These are phyloP conservation scores for Gallinago media DNA, from an alignment of 2,113 vertebrate genomes.

Conservation along the genomic window DNA sequence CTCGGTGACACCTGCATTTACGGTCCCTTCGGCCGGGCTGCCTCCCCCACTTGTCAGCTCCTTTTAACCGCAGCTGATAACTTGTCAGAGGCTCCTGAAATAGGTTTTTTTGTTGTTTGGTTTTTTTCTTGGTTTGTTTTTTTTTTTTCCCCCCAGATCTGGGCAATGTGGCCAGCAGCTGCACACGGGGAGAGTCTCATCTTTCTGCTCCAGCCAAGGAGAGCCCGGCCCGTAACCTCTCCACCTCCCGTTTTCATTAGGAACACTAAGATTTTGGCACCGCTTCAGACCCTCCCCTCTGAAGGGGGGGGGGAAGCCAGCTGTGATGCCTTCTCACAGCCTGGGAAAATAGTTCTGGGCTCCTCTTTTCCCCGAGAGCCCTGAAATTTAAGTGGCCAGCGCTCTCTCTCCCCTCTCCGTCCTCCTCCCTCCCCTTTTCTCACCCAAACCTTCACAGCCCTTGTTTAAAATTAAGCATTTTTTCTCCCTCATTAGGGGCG, in stretches of 20 bases:
- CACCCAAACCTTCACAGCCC: neutral
- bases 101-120: too few relatives aligned
- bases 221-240: slow-evolving; percentile 41
- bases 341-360: slow-evolving; percentile 83
- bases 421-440: neutral
- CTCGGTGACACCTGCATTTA: neutral
- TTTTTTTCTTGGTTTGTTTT: neutral
- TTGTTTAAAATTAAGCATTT: neutral
- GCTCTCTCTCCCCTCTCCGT: neutral
- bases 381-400: slow-evolving; percentile 79
- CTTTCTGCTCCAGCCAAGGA: slow-evolving; percentile 64
- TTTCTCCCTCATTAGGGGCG: neutral
- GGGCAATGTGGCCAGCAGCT: slow-evolving; percentile 74
- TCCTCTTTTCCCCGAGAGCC: slow-evolving; percentile 53
- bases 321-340: slow-evolving; percentile 79
- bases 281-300: slow-evolving; percentile 70
- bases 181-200: slow-evolving; percentile 56
- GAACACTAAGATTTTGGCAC: slow-evolving; percentile 76
- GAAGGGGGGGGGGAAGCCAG: slow-evolving; percentile 76
- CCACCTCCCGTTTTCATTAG: slow-evolving; percentile 61
- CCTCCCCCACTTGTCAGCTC: slow-evolving; percentile 3
- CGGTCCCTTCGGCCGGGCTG: neutral
- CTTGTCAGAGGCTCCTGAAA: neutral
- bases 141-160: neutral
- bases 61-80: neutral